Percentiles rank a stretch among this genome's conserved stretches.
Conservation (phyloP, 2,888 invertebrate genomes). For the Drosophila sordidula region DNA sequence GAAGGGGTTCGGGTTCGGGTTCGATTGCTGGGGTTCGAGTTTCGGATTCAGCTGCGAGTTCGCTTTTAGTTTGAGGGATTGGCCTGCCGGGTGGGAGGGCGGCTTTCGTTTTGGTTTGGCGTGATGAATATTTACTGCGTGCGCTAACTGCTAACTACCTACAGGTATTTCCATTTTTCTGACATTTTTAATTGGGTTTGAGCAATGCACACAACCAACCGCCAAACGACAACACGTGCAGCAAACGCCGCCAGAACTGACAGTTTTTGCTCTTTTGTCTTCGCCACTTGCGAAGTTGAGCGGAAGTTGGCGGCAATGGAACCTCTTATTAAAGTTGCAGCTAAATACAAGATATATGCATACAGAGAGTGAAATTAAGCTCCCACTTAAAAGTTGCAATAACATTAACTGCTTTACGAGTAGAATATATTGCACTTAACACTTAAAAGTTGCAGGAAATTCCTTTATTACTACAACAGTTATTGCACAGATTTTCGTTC, state of each 20-base stretch:
- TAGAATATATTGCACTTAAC: too few relatives aligned
- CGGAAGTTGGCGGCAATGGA: conserved; percentile 21
- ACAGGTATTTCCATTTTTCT: conserved; percentile 79
- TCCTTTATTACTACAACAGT: too few relatives aligned
- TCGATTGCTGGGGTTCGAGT: conserved; percentile 7
- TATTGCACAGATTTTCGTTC: neutral
- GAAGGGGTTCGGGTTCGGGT: conserved; percentile 14
- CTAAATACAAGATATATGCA: neutral
- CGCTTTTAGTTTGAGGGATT: neutral
- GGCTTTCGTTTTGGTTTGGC: conserved; percentile 52
- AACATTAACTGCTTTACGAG: too few relatives aligned
- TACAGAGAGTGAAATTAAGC: too few relatives aligned
- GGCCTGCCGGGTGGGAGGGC: neutral
- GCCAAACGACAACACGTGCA: conserved; percentile 1
- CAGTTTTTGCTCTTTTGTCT: conserved; percentile 57
- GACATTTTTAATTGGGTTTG: conserved; percentile 81
- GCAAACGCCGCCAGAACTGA: conserved; percentile 37
- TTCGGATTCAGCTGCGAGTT: neutral
- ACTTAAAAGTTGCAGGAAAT: too few relatives aligned
- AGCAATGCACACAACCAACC: conserved; percentile 55
- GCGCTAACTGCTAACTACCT: conserved; percentile 80
- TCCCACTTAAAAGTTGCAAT: too few relatives aligned
- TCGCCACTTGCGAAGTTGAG: neutral
- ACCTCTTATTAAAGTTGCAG: conserved; percentile 48
- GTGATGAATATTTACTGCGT: conserved; percentile 82